Evolutionary conservation across 2,113 vertebrate species (phyloP).

Genomic region (Struthio camelus): DNA sequence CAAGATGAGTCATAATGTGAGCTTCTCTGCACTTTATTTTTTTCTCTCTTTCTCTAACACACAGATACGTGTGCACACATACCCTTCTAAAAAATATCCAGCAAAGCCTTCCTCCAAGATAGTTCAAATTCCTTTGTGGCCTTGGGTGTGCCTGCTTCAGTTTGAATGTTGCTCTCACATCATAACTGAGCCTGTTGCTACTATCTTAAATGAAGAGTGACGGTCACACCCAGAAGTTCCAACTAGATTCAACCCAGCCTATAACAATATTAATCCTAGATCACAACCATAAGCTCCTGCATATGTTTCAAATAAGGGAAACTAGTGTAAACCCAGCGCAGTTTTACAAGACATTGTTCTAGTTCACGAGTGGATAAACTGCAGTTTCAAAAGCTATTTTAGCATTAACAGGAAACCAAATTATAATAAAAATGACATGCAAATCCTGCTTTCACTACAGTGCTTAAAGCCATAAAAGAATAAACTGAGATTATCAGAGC

Average conservation of each 20-base stretch:
- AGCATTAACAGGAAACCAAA: conserved; percentile 59
- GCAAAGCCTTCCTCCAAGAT: not conserved
- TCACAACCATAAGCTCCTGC: conserved; percentile 63
- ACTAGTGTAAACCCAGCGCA: conserved; percentile 11
- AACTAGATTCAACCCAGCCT: conserved; percentile 41
- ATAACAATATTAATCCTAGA: conserved; percentile 52
- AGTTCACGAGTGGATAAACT: conserved; percentile 63
- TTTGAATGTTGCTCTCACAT: conserved; percentile 22
- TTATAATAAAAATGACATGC: conserved; percentile 68
- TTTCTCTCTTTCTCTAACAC: not conserved
- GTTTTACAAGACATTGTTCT: conserved; percentile 56
- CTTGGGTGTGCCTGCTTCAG: conserved; percentile 51
- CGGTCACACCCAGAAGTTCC: conserved; percentile 57
- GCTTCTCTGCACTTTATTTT: not conserved
- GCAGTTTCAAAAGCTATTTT: conserved; percentile 57
- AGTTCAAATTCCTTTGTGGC: conserved; percentile 23
- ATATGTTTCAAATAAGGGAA: conserved; percentile 63
- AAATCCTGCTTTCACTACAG: conserved; percentile 60
- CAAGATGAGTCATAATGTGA: not conserved
- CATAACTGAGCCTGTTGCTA: conserved; percentile 56
- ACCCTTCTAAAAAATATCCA: not conserved
- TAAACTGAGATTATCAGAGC: conserved; percentile 25
- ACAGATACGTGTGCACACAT: not conserved
- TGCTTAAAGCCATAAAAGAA: conserved; percentile 44
- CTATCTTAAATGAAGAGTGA: conserved; percentile 61